Evolutionary conservation across 2,797 vertebrate species (phyloP).

Genomic region (Syncerus caffer): DNA sequence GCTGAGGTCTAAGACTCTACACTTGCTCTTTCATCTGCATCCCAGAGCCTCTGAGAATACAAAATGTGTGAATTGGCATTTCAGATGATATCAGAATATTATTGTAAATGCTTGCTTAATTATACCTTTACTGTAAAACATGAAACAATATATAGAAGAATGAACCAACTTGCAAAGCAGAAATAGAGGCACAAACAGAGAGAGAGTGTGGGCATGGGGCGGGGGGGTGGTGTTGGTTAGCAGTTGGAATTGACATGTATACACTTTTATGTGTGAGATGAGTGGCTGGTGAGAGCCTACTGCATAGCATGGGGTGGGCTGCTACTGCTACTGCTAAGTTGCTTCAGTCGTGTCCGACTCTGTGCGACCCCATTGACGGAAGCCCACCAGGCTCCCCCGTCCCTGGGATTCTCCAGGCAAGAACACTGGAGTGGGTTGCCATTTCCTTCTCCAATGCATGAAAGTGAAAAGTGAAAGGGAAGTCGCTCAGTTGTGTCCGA

Average conservation of each 20-base stretch:
- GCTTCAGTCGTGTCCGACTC: too few species aligned
- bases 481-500: too few species aligned
- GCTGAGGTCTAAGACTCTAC: background rate
- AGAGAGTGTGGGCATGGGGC: background rate
- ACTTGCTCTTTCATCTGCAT: background rate
- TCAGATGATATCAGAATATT: background rate
- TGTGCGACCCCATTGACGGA: too few species aligned
- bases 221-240: rapidly evolving
- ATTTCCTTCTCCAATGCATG: too few species aligned
- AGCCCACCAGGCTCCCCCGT: too few species aligned
- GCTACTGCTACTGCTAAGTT: too few species aligned
- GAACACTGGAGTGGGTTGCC: too few species aligned
- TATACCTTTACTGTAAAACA: background rate
- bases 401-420: too few species aligned
- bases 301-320: background rate
- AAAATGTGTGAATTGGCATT: background rate
- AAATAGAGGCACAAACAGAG: background rate
- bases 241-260: background rate
- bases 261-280: background rate
- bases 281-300: background rate
- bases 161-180: background rate
- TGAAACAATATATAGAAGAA: background rate
- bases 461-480: too few species aligned
- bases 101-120: background rate
- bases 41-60: background rate